These are phyloP conservation scores for Meta bourneti DNA, from an alignment of 2,888 invertebrate genomes.

Conservation along the genomic window DNA sequence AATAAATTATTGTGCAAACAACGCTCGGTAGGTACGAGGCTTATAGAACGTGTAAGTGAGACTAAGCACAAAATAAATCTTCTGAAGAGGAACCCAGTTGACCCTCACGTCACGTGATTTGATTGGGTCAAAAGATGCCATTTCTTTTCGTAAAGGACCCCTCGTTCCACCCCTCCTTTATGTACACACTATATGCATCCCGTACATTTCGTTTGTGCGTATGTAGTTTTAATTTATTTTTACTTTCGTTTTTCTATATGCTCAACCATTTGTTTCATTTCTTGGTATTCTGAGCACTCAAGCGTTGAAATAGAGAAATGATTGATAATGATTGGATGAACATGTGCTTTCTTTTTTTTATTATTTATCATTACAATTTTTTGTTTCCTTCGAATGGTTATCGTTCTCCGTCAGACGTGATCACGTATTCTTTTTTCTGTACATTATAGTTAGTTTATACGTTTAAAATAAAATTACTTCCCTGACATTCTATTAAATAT, in stretches of 20 bases:
- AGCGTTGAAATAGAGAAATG: conserved; percentile 75
- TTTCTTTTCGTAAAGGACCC: conserved; percentile 53
- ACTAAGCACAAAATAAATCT: conserved; percentile 70
- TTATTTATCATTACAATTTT: conserved; percentile 64
- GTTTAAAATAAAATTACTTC: conserved; percentile 1
- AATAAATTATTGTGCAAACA: conserved; percentile 74
- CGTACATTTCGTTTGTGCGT: conserved; percentile 19
- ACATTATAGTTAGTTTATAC: not conserved
- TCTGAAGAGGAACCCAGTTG: conserved; percentile 42
- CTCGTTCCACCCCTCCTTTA: conserved; percentile 28
- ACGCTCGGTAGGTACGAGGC: conserved; percentile 42
- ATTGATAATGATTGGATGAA: conserved; percentile 76
- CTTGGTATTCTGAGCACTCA: conserved; percentile 69
- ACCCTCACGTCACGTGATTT: conserved; percentile 71
- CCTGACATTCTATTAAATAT: not conserved
- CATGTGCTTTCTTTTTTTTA: conserved; percentile 59
- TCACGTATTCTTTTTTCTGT: conserved; percentile 6
- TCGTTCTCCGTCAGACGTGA: conserved; percentile 62
- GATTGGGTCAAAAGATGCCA: conserved; percentile 72
- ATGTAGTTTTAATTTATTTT: conserved; percentile 53
- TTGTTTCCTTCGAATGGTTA: conserved; percentile 55
- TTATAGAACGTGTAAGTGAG: conserved; percentile 64
- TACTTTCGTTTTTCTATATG: conserved; percentile 48
- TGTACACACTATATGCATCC: conserved; percentile 46
- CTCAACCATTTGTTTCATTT: conserved; percentile 73